These are phyloP conservation scores for Agrochola lota DNA, from an alignment of 2,888 invertebrate genomes.

Conservation along the genomic window DNA sequence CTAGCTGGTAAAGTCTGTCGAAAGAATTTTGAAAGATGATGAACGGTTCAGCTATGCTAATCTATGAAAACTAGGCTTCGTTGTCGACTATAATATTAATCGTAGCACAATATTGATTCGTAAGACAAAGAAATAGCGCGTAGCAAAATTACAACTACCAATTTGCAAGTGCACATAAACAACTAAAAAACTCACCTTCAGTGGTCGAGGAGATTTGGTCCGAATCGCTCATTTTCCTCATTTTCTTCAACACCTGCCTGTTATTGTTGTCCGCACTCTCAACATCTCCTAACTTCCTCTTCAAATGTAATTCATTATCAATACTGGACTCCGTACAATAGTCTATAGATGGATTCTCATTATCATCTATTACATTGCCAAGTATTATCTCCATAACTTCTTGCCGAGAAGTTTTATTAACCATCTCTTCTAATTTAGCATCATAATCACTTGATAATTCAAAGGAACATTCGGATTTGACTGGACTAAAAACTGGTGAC, in stretches of 20 bases:
- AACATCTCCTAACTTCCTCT: conserved; percentile 79
- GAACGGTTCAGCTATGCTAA: neutral
- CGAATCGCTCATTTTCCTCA: conserved; percentile 83
- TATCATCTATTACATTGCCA: conserved; percentile 79
- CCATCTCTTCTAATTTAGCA: conserved; percentile 86
- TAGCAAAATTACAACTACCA: neutral
- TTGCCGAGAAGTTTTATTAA: conserved; percentile 85
- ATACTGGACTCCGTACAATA: conserved; percentile 82
- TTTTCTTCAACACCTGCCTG: conserved; percentile 80
- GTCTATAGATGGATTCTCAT: conserved; percentile 84
- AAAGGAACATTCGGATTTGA: conserved; percentile 87
- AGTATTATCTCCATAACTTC: conserved; percentile 89
- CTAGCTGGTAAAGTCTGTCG: neutral
- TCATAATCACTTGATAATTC: conserved; percentile 86
- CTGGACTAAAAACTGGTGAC: conserved; percentile 80
- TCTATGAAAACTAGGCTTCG: neutral
- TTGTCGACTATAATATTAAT: no score
- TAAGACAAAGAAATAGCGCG: neutral
- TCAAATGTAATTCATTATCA: conserved; percentile 74
- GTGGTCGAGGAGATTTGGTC: conserved; percentile 87
- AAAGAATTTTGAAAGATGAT: neutral
- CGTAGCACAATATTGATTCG: neutral
- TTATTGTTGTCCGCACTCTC: conserved; percentile 83
- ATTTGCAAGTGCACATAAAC: neutral
- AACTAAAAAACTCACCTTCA: conserved; percentile 75